These are phyloP conservation scores for Drosophila athabasca DNA, from an alignment of 1,140 invertebrate species.

Conservation along the genomic window DNA sequence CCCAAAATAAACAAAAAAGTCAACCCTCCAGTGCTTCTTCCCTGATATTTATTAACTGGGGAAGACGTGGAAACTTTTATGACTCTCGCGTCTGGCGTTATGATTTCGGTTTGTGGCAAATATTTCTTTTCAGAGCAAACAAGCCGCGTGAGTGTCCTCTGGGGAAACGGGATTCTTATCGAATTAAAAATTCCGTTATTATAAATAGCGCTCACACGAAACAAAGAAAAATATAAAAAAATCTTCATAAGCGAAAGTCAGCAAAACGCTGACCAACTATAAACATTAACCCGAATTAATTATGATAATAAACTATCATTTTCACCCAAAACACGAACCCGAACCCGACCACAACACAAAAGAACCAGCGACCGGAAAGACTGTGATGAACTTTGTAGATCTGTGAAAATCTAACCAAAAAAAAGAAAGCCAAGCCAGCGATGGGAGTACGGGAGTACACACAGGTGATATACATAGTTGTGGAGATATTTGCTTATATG, in stretches of 20 bases:
- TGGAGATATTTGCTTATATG: background rate
- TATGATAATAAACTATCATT: slow-evolving; percentile 74
- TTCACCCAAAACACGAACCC: slow-evolving; percentile 63
- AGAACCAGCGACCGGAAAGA: slow-evolving; percentile 71
- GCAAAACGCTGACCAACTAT: slow-evolving; percentile 38
- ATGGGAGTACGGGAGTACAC: slow-evolving; percentile 6
- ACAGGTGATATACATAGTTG: slow-evolving; percentile 42
- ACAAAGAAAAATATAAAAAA: background rate
- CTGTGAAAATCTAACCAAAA: slow-evolving; percentile 32
- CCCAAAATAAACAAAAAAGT: slow-evolving; percentile 69
- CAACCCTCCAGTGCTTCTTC: slow-evolving; percentile 54
- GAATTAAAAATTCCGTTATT: slow-evolving; percentile 46
- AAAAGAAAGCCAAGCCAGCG: slow-evolving; percentile 50
- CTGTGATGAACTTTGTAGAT: slow-evolving; percentile 39
- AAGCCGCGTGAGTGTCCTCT: slow-evolving; percentile 3
- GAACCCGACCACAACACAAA: slow-evolving; percentile 37
- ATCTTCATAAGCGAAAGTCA: slow-evolving; percentile 60
- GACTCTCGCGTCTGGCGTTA: slow-evolving; percentile 28
- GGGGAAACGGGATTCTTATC: slow-evolving; percentile 40
- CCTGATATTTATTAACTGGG: slow-evolving; percentile 57
- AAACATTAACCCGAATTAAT: slow-evolving; percentile 73
- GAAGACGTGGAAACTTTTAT: slow-evolving; percentile 20
- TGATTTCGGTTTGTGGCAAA: slow-evolving; percentile 32
- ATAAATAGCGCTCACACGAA: slow-evolving; percentile 2
- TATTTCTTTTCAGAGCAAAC: background rate